Base-by-base conservation (phyloP, 2,797 vertebrate genomes). In the Thripadectes ignobilis region DNA sequence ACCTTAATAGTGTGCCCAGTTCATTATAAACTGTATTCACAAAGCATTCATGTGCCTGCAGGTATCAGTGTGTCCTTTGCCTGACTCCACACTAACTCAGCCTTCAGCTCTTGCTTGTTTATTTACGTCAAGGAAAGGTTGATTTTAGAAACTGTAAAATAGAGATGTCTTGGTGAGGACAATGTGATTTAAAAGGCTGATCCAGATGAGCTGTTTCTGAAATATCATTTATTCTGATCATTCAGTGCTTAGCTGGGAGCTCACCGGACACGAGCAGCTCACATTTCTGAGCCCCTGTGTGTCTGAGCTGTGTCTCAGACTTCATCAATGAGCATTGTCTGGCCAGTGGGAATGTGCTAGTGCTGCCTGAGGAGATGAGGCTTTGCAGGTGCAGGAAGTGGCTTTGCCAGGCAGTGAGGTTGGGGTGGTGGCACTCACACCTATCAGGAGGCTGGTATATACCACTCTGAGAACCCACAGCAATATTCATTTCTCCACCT, bases 301-400 rank as follows among this genome's bases (percentile, higher is more conserved):
- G 27, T 51, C 8, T 48, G 55, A 66, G 20, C 43, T 62, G 46
- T 32, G 46, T 51, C 87, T 68, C 69, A 51, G 15, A 73, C 39
- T 54, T 67, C 78, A 18, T n/a, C 74, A 63, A 2, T 2, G 66
- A 66, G 66, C 54, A 4, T 41, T 2, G 10, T 1, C 0, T 29
- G 39, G 78, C 61, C 4, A 1, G 36, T 34, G 84, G 80, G 83
- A 66, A 21, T 1, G 66, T 69, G 63, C 39, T 9, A 6, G 30
- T 10, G 39, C 63, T 89, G 51, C 12, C 51, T 36, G 81, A 66
- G 63, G 71, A 67, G 55, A 30, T 22, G 43, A 32, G 43, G 67
- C 58, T 79, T 30, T 85, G 92, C 91, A 95, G 94, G 74, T 95
- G 95, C 86, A 86, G 94, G 74, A 81, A 86, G 58, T 2, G 5